Evolutionary conservation across 1,140 invertebrate species (phyloP), one percentile per base, ranked within the genome.

Genomic region (Leptestheria dahalacensis): DNA sequence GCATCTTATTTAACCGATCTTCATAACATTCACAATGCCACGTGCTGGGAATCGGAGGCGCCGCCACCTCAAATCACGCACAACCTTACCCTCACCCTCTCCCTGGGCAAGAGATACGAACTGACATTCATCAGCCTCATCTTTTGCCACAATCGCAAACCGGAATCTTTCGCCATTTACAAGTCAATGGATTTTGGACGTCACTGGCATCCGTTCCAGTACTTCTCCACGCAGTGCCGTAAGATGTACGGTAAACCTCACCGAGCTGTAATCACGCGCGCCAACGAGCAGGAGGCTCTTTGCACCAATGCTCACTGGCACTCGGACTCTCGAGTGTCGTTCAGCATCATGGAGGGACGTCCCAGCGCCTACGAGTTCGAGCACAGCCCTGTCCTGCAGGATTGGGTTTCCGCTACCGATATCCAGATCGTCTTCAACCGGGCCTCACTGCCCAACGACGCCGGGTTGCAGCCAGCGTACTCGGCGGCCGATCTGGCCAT

Each of bases 321-420:
- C 10, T 76, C 78, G 1, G 79, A 72, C 2, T 72, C 82, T 1
- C 73, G 93, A 28, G 86, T 98, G 24, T 94, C 92, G 0, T 98
- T 98, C 75, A 94, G 90, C 67, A 96, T 91, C 0, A 72, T 98
- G 12, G 94, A 97, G 69, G 93, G 91, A 0, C 77, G 95, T 0
- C 95, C 95, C 0, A 94, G 89, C 46, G 91, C 91, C 0, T 77
- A 83, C 0, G 89, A 97, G 66, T 93, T 98, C 67, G 95, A 98
- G 70, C 83, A 86, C 61, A 95, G 91, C 12, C 88, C 94, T 0
- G 90, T 97, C 15, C 78, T 98, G 6, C 93, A 97, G 71, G 95
- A 99, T 71, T 99, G 95, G 95, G 90, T 98, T 1, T 98, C 95
- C 0, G 95, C 93, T 2, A 98, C 95, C 0, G 94, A 99, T 67